Base-by-base conservation (phyloP, 1,140 invertebrate species). In the Pantala flavescens region DNA sequence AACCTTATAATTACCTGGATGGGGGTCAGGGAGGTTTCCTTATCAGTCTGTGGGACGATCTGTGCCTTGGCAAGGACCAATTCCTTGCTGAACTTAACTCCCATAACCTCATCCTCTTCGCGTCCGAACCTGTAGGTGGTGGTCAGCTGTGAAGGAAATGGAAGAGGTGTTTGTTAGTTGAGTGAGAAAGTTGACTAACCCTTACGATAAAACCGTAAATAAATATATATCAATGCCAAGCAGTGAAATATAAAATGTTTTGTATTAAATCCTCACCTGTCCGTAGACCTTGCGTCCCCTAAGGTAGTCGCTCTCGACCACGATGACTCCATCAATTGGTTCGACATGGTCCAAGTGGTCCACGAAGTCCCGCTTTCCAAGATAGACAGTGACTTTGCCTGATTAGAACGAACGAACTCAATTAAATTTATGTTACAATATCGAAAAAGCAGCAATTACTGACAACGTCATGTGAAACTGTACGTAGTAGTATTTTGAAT, bases 41-140 rank as follows among this genome's bases (percentile, higher is more conserved):
- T 84, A 77, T 91, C 89, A 77, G 88, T 86, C 80, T 86, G 81
- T 2, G 93, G 93, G 23, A 92, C 87, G 75, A 96, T 88, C 82
- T 94, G 92, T 72, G 91, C 90, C 19, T 87, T 85, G 2, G 87
- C 87, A 14, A 97, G 83, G 3, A 93, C 86, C 81, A 96, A 87
- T 80, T 95, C 93, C 83, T 94, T 95, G 76, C 92, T 93, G 86
- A 96, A 96, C 83, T 95, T 95, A 77, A 96, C 87, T 43, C 93
- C 94, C 93, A 96, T 96, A 77, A 96, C 92, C 83, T 96, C 94
- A 84, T 96, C 93, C 82, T 95, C 93, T 80, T 95, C 93, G 71
- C 93, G 89, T 80, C 94, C 94, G 88, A 94, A 95, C 79, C 93
- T 89, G 86, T 94, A 95, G 24, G 88, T 93, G 24, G 93, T 93